Evolutionary conservation across 1,140 invertebrate genomes (phyloP), one percentile per base, ranked within the genome.

Genomic region (Heliconius hermathena): DNA sequence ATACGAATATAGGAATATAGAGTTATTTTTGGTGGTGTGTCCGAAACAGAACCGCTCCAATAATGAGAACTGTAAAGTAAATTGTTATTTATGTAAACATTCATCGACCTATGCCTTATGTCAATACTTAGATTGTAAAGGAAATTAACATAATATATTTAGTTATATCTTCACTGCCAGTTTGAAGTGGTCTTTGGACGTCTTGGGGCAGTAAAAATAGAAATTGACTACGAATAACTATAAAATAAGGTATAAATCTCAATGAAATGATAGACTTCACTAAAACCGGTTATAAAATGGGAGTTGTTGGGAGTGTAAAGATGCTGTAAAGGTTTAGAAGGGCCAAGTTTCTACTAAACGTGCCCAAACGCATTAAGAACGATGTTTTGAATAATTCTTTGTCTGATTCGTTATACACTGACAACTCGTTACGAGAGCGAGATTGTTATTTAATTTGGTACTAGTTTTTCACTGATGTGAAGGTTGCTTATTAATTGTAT

Each of bases 301-400:
- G 79, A 90, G 90, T 90, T 90, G 87, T 89, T 91, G 80, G 79
- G 73, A 84, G 81, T 87, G 82, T 85, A 81, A 84, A 86, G 54
- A 73, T 84, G 77, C 82, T 86, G 88, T 16, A 81, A 81, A 81
- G 71, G 77, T 85, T 84, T 86, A 88, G 81, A 84, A 81, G 81
- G 82, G 80, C 79, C 84, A 76, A 72, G 77, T 70, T 73, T 52
- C 73, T 54, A 79, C 88, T 91, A 91, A 93, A 88, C 85, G 83
- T 85, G 88, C 91, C 90, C 89, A 90, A 91, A 89, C 90, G 84
- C 88, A 89, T 89, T 86, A 84, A 84, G 87, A 87, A 88, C 87
- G 84, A 89, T 87, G 81, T 84, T 84, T 86, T 82, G 84, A 89
- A 91, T 90, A 87, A 92, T 89, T 89, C 85, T 84, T 84, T 86